phyloP scores from a whole-genome alignment of 2,888 invertebrate species.

The Lagria hirta region DNA sequence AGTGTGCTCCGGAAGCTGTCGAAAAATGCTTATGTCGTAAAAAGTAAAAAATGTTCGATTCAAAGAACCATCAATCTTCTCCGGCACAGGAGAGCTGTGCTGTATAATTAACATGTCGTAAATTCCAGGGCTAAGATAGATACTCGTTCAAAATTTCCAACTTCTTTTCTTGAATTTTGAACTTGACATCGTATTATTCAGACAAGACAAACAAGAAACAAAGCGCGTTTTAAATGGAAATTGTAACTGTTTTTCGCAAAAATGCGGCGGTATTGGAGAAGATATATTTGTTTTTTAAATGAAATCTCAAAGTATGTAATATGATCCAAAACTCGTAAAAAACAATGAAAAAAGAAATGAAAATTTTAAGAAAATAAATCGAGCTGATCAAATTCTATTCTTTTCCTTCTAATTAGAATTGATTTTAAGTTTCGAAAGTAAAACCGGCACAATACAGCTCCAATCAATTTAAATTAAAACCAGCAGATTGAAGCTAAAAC shows the following conservation, averaged over 20 bases:
- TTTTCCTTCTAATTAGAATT: constrained; percentile 24
- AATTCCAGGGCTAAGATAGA: constrained; percentile 29
- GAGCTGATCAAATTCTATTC: constrained; percentile 15
- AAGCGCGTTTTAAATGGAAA: neutral
- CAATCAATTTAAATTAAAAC: constrained; percentile 26
- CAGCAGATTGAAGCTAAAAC: constrained; percentile 19
- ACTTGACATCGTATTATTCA: constrained; percentile 7
- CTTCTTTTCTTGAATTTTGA: no score
- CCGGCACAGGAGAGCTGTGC: constrained; percentile 26
- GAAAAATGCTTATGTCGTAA: constrained; percentile 29
- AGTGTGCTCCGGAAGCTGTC: constrained; percentile 16
- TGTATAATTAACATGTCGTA: constrained; percentile 35
- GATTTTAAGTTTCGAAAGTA: constrained; percentile 24
- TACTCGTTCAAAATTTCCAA: constrained; percentile 20
- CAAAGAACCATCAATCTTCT: constrained; percentile 32
- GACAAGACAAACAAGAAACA: neutral
- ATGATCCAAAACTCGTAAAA: constrained; percentile 2
- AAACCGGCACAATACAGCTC: constrained; percentile 11
- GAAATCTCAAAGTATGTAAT: constrained; percentile 5
- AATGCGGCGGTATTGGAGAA: neutral
- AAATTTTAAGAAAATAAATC: constrained; percentile 16
- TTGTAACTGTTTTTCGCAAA: neutral
- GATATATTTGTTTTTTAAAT: constrained; percentile 2
- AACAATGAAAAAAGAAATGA: constrained; percentile 6
- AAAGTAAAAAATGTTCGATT: constrained; percentile 27